Evolutionary conservation across 2,113 vertebrate species (phyloP).

Genomic region (Canis aureus): DNA sequence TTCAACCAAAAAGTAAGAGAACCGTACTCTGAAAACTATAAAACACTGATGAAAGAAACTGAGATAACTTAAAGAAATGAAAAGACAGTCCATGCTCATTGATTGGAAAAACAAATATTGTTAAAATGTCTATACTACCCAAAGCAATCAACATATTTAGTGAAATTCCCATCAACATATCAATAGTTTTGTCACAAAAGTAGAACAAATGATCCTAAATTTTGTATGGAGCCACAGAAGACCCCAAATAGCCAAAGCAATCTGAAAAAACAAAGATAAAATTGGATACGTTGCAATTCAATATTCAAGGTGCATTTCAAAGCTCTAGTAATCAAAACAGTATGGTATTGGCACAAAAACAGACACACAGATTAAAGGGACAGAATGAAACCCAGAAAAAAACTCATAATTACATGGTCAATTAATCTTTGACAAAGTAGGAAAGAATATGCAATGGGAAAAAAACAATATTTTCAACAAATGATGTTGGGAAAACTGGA

Average conservation of each 20-base stretch:
- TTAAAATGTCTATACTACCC: background rate
- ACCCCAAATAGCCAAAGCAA: background rate
- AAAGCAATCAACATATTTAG: background rate
- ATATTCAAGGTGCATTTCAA: background rate
- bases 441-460: background rate
- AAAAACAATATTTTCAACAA: background rate
- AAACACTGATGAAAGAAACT: background rate
- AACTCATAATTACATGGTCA: background rate
- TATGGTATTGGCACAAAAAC: background rate
- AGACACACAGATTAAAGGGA: background rate
- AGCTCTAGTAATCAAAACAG: background rate
- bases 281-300: background rate
- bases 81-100: background rate
- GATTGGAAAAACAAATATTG: background rate
- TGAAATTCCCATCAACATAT: background rate
- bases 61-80: background rate
- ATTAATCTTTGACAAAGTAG: background rate
- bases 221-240: background rate
- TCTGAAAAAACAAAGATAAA: background rate
- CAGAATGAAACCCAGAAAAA: background rate
- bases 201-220: background rate
- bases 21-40: background rate
- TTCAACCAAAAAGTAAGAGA: background rate
- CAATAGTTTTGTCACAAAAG: background rate
- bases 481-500: background rate